phyloP scores from a whole-genome alignment of 2,888 invertebrate species.

The Theristus sp. region DNA sequence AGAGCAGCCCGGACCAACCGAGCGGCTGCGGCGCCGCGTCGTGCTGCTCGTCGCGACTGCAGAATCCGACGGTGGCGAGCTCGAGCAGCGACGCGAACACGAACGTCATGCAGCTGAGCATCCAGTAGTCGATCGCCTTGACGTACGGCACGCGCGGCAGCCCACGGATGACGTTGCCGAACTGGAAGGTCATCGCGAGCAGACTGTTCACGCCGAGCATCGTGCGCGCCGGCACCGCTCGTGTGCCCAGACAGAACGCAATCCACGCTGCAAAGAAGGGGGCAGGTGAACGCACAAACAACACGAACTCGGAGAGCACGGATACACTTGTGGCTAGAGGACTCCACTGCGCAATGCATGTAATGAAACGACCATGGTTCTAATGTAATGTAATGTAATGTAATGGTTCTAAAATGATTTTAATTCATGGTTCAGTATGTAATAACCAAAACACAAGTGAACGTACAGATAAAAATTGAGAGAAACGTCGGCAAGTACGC shows the following conservation, averaged over 20 bases:
- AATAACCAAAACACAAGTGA: too few relatives aligned
- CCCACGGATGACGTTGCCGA: slow-evolving; percentile 3
- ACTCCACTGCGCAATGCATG: too few relatives aligned
- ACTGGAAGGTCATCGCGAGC: slow-evolving; percentile 9
- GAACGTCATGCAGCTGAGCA: slow-evolving; percentile 10
- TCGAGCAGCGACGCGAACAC: slow-evolving; percentile 9
- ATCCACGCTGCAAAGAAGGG: slow-evolving; percentile 5
- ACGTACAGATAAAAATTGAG: slow-evolving; percentile 21
- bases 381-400: too few relatives aligned
- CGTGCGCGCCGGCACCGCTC: slow-evolving; percentile 6
- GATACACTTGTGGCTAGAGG: too few relatives aligned
- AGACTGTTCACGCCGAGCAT: slow-evolving; percentile 9
- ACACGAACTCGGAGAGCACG: too few relatives aligned
- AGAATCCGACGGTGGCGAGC: slow-evolving; percentile 8
- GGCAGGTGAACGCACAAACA: background rate
- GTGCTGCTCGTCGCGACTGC: slow-evolving; percentile 7
- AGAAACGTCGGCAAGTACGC: slow-evolving; percentile 27
- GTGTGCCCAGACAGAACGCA: slow-evolving; percentile 7
- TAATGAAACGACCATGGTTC: too few relatives aligned
- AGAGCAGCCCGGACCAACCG: too few relatives aligned
- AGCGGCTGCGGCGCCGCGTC: too few relatives aligned
- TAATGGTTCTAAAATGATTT: too few relatives aligned
- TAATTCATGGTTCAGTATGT: too few relatives aligned
- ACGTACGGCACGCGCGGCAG: slow-evolving; percentile 7
- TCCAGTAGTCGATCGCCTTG: slow-evolving; percentile 9